Evolutionary conservation across 2,113 vertebrate genomes (phyloP).

Genomic region (Podilymbus podiceps): DNA sequence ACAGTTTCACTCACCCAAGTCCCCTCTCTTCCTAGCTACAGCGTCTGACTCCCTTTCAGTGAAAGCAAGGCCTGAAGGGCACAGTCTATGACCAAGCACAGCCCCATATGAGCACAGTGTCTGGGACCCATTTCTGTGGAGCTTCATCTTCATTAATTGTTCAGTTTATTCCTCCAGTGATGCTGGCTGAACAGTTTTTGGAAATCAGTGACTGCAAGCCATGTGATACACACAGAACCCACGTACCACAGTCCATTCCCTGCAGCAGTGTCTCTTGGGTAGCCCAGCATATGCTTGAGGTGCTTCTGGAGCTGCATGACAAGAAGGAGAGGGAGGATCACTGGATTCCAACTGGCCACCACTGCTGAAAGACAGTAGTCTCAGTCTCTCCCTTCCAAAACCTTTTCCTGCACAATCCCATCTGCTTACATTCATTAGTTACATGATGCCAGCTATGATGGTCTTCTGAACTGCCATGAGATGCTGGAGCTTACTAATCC

Average conservation of each 20-base stretch:
- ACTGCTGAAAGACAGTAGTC: neutral
- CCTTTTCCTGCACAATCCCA: neutral
- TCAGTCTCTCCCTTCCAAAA: neutral
- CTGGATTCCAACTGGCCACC: neutral
- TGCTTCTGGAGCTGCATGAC: neutral
- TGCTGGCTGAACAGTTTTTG: neutral
- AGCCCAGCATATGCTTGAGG: neutral
- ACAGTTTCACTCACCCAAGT: neutral
- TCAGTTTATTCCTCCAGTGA: neutral
- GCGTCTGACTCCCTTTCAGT: neutral
- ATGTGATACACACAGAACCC: neutral
- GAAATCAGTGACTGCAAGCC: neutral
- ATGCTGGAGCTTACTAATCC: neutral
- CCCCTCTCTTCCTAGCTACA: neutral
- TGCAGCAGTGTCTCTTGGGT: neutral
- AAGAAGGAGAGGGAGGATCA: neutral
- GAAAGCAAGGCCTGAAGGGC: neutral
- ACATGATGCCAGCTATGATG: neutral
- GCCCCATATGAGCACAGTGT: neutral
- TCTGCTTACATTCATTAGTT: neutral
- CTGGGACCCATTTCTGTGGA: neutral
- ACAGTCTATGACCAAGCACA: neutral
- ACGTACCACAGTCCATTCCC: fast-evolving
- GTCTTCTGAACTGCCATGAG: neutral
- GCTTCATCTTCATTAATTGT: neutral